Base-by-base conservation (phyloP, 1,140 invertebrate genomes). In the Lethocerus indicus region DNA sequence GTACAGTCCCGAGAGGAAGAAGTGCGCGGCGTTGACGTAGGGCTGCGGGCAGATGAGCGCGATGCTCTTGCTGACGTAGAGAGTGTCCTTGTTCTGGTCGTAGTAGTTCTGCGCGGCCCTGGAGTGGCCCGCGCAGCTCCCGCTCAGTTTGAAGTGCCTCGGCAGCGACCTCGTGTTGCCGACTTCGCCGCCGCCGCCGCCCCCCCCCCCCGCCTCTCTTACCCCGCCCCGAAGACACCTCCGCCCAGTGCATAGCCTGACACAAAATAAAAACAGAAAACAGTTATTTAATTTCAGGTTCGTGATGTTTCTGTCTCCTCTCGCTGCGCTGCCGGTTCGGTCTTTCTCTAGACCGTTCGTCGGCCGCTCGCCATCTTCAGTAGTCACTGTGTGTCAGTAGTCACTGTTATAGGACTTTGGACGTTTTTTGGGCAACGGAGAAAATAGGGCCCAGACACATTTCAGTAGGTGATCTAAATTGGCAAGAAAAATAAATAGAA, bases 41-140 rank as follows among this genome's bases (percentile, higher is more conserved):
- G 92, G 86, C 54, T 88, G 74, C 63, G 88, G 87, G 62, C 85
- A 87, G 51, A 97, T 81, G 27, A 97, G 73, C 50, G 81, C 81
- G 63, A 98, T 90, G 68, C 84, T 88, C 75, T 97, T 98, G 55
- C 87, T 87, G 57, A 94, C 92, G 71, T 83, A 88, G 53, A 97
- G 71, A 67, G 83, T 85, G 68, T 96, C 91, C 71, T 88, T 89
- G 63, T 79, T 78, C 57, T 86, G 81, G 68, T 96, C 90, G 67
- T 94, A 98, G 59, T 88, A 91, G 58, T 76, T 85, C 59, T 81
- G 72, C 51, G 81, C 80, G 27, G 80, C 77, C 47, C 58, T 56
- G 44, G 57, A 52, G 51, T 75, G 75, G 60, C 79, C 83, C 16
- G 82, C 77, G 20, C 81, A 78, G 60, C 79, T 83, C 18, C 82